phyloP scores from a whole-genome alignment of 2,888 invertebrate species.

The Perithous albicinctus region DNA sequence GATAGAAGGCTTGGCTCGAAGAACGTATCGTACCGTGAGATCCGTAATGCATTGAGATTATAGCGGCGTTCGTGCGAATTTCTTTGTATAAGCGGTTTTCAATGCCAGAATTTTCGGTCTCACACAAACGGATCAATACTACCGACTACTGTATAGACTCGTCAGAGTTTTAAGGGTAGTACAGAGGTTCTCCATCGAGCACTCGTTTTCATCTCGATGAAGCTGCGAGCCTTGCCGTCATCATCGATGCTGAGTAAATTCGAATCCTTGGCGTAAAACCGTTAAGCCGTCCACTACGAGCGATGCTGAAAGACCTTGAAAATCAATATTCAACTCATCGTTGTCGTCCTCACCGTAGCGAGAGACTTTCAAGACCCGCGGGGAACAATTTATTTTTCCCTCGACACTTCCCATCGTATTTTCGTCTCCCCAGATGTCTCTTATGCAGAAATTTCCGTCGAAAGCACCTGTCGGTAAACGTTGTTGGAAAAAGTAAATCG shows the following conservation, averaged over 20 bases:
- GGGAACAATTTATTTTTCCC: constrained; percentile 71
- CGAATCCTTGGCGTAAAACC: constrained; percentile 60
- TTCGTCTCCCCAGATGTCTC: constrained; percentile 29
- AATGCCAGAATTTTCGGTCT: constrained; percentile 57
- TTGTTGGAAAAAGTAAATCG: constrained; percentile 16
- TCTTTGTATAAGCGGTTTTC: constrained; percentile 71
- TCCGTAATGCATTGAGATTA: constrained; percentile 78
- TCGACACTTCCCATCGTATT: constrained; percentile 56
- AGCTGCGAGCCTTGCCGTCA: constrained; percentile 48
- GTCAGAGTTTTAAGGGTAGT: constrained; percentile 23
- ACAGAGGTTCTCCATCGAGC: constrained; percentile 32
- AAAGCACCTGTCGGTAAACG: constrained; percentile 28
- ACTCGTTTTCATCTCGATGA: constrained; percentile 55
- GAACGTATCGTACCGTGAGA: constrained; percentile 69
- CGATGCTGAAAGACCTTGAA: constrained; percentile 50
- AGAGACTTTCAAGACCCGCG: constrained; percentile 52
- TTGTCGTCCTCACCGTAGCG: constrained; percentile 14
- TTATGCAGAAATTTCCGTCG: constrained; percentile 22
- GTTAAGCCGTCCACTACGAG: constrained; percentile 41
- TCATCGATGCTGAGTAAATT: constrained; percentile 63
- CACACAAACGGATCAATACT: constrained; percentile 23
- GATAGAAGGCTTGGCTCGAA: constrained; percentile 47
- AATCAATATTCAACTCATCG: constrained; percentile 75
- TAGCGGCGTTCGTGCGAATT: constrained; percentile 75
- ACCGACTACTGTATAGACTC: constrained; percentile 2